Conservation (phyloP, 2,888 invertebrate species). For the Luperina nickerlii region DNA sequence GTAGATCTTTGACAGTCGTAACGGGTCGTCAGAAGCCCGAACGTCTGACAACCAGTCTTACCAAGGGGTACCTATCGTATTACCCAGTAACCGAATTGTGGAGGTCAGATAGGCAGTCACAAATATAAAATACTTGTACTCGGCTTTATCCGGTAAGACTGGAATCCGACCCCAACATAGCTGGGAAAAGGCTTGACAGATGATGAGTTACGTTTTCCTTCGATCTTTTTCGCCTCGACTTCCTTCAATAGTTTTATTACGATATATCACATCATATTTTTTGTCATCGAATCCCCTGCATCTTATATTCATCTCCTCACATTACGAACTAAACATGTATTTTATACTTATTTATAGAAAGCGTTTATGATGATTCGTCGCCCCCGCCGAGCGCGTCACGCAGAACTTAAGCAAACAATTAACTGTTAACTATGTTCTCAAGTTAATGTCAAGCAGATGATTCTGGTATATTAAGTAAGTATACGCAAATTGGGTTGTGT, state of each 20-base stretch:
- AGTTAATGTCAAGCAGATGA: slow-evolving; percentile 16
- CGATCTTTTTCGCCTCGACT: background rate
- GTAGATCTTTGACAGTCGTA: background rate
- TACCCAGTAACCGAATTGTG: background rate
- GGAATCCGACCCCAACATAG: background rate
- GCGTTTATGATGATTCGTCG: slow-evolving; percentile 40
- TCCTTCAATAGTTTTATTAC: background rate
- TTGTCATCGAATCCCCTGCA: background rate
- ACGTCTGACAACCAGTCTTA: background rate
- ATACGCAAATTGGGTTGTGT: background rate
- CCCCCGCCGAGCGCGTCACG: slow-evolving; percentile 25
- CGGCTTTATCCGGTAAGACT: too few relatives aligned
- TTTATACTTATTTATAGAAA: slow-evolving; percentile 31
- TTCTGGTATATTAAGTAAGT: background rate
- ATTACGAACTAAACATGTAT: slow-evolving; percentile 38
- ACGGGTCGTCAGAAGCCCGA: background rate
- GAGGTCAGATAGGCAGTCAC: too few relatives aligned
- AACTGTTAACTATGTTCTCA: slow-evolving; percentile 55
- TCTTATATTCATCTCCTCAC: slow-evolving; percentile 1
- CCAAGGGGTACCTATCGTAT: background rate
- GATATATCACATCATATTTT: background rate
- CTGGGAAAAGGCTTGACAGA: background rate
- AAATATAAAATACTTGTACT: too few relatives aligned
- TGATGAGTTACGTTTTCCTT: background rate
- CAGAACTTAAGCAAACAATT: slow-evolving; percentile 61